These are phyloP conservation scores for Notothenia coriiceps DNA, from an alignment of 2,113 vertebrate species.

Conservation along the genomic window DNA sequence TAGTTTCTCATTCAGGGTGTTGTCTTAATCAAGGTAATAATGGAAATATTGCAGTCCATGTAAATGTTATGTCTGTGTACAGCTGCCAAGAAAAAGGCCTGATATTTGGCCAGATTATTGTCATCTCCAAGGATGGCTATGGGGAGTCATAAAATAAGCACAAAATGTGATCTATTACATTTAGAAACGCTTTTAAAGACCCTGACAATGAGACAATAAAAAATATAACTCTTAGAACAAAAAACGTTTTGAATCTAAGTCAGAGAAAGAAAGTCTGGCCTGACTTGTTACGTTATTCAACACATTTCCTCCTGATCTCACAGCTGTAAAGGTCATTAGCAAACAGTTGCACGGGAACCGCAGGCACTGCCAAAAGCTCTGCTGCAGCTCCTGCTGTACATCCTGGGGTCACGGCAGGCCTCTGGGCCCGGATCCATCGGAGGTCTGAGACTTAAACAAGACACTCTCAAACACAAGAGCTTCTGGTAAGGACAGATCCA, in stretches of 20 bases:
- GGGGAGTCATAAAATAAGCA: conserved; percentile 66
- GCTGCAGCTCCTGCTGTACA: conserved; percentile 72
- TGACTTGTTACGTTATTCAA: conserved; percentile 72
- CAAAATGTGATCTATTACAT: conserved; percentile 57
- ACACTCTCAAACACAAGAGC: conserved; percentile 19
- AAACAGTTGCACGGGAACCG: conserved; percentile 79
- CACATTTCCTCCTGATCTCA: conserved; percentile 71
- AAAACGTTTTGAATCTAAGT: conserved; percentile 44
- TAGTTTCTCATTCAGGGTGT: conserved; percentile 59
- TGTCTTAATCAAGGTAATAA: conserved; percentile 64
- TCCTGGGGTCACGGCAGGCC: conserved; percentile 70
- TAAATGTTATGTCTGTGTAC: conserved; percentile 69
- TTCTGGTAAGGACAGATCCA: conserved; percentile 46
- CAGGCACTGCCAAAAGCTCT: conserved; percentile 58
- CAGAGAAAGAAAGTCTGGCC: conserved; percentile 52
- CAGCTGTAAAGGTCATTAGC: conserved; percentile 86
- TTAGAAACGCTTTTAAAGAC: conserved; percentile 45
- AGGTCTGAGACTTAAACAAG: conserved; percentile 33
- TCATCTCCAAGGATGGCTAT: conserved; percentile 47
- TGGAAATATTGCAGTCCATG: conserved; percentile 62
- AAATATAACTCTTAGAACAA: conserved; percentile 57
- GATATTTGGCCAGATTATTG: conserved; percentile 44
- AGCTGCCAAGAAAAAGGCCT: conserved; percentile 50
- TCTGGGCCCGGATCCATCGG: conserved; percentile 12
- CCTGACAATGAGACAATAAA: conserved; percentile 56